phyloP scores from a whole-genome alignment of 2,888 invertebrate genomes.

The Chrysolina oricalcia region DNA sequence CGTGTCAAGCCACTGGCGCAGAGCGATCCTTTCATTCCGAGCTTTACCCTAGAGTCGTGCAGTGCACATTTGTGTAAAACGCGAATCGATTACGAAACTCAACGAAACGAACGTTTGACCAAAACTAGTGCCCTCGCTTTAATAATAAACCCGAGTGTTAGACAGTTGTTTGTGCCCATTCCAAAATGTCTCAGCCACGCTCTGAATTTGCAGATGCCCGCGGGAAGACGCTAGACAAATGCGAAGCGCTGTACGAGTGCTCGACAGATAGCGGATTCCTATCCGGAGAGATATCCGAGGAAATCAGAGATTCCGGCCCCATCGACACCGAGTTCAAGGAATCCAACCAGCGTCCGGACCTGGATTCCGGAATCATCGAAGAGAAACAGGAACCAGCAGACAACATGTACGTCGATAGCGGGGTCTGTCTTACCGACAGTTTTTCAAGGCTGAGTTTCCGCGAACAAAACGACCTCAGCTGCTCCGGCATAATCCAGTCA shows the following conservation, averaged over 20 bases:
- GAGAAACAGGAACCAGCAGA: slow-evolving; percentile 51
- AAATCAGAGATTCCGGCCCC: slow-evolving; percentile 46
- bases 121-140: background rate
- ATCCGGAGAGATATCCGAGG: slow-evolving; percentile 59
- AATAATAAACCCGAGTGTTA: background rate
- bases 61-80: background rate
- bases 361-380: slow-evolving; percentile 38
- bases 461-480: slow-evolving; percentile 68
- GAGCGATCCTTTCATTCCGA: background rate
- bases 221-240: slow-evolving; percentile 62
- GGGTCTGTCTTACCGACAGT: slow-evolving; percentile 77
- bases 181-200: slow-evolving; percentile 56
- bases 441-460: slow-evolving; percentile 76
- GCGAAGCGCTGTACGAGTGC: slow-evolving; percentile 59
- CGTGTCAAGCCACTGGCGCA: background rate
- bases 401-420: slow-evolving; percentile 79
- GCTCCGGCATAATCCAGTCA: slow-evolving; percentile 45
- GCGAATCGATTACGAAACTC: background rate
- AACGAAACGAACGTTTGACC: slow-evolving; percentile 11
- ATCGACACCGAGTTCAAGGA: slow-evolving; percentile 45
- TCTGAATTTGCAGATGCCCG: slow-evolving; percentile 63
- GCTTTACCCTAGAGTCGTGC: background rate
- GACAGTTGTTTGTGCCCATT: background rate
- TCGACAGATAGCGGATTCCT: slow-evolving; percentile 68
- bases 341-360: slow-evolving; percentile 28